Percentiles rank a stretch among this genome's conserved stretches.
phyloP scores from a whole-genome alignment of 2,113 vertebrate genomes.

The human (Homo sapiens) region GRCh38 chr3:71759501-71760000 shows the following conservation, averaged over 20 bases:
- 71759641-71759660: not conserved
- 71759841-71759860: not conserved
- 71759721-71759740: not conserved
- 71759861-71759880: not conserved
- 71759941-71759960: not conserved
- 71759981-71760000: not conserved
- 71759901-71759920: not conserved
- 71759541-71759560: accelerated
- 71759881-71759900: not conserved
- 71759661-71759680: not conserved
- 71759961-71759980: not conserved
- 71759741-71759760: not conserved
- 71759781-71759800: not conserved
- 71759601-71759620: not conserved
- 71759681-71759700: not conserved
- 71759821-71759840: not conserved
- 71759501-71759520: not conserved
- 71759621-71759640: not conserved
- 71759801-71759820: too few species aligned
- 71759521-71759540: not conserved
- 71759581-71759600: not conserved
- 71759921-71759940: too few species aligned
- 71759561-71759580: not conserved
- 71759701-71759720: not conserved
- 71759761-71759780: not conserved